Evolutionary conservation across 2,113 vertebrate genomes (phyloP), one percentile per base, ranked within the genome.

Genomic region (Cebidichthys violaceus): DNA sequence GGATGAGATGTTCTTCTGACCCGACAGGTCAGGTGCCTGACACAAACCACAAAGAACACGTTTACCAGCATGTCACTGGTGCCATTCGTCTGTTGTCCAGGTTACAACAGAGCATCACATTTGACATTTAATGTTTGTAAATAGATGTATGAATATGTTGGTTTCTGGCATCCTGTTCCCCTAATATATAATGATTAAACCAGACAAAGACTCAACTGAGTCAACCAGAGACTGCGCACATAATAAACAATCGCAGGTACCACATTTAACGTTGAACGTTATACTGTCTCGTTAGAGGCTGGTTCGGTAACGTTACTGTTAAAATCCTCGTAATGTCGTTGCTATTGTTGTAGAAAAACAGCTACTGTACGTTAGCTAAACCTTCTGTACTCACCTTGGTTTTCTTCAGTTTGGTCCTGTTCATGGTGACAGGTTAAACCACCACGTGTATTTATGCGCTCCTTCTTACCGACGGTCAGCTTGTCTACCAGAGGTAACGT

Each of bases 1-100:
- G 2, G 90, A 74, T 1, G 83, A 87, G 29, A 94, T 93, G 77
- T 78, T 85, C 37, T 66, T 86, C 65, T 92, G 90, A 0, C 77
- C 87, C 35, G 0, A 27, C 55, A 59, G 13, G 11, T 47, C 85
- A 13, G 41, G 17, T 11, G 64, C 82, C 93, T 93, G 70, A 39
- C 4, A 88, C 13, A 74, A 86, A 81, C 4, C 50, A 68, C 31
- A 39, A 27, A 81, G 2, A 9, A 73, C 57, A 64, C 18, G 57
- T 17, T 33, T 22, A 47, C 1, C 17, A 33, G 2, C 24, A 59
- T 15, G 2, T 61, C 20, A 37, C 17, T 13, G 14, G 9, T 55
- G 8, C 1, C 9, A 22, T 20, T 9, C 15, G n/a, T 57, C 31
- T 70, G 22, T 47, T 60, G 29, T 29, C 6, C 10, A 67, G 0